phyloP scores from a whole-genome alignment of 2,888 invertebrate genomes.

The Chrysolina haemoptera region DNA sequence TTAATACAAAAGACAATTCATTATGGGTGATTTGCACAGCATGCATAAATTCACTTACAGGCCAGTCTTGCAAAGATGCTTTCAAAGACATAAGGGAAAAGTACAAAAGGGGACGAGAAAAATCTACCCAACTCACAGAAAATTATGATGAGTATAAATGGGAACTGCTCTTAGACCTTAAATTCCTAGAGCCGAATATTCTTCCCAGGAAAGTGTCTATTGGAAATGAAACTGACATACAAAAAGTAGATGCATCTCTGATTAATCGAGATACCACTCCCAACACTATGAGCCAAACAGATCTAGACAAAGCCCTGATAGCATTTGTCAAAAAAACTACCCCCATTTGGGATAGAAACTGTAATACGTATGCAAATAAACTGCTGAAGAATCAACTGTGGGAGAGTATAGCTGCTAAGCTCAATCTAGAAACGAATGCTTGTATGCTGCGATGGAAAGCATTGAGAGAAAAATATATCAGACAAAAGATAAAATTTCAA shows the following conservation, averaged over 20 bases:
- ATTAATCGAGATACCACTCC: slow-evolving; percentile 25
- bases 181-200: slow-evolving; percentile 60
- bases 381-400: slow-evolving; percentile 58
- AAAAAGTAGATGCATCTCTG: slow-evolving; percentile 33
- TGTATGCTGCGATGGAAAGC: slow-evolving; percentile 63
- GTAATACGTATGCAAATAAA: slow-evolving; percentile 59
- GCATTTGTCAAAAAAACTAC: slow-evolving; percentile 56
- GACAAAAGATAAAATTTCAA: slow-evolving; percentile 58
- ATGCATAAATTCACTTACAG: slow-evolving; percentile 44
- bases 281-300: slow-evolving; percentile 23
- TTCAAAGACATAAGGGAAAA: slow-evolving; percentile 61
- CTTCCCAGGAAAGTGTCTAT: slow-evolving; percentile 53
- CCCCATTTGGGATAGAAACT: slow-evolving; percentile 62
- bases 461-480: slow-evolving; percentile 61
- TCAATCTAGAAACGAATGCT: slow-evolving; percentile 55
- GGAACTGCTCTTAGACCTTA: slow-evolving; percentile 55
- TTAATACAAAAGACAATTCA: not conserved
- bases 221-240: slow-evolving; percentile 37
- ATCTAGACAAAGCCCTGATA: slow-evolving; percentile 54
- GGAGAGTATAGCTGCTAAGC: slow-evolving; percentile 54
- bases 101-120: slow-evolving; percentile 59
- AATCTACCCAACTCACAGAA: slow-evolving; percentile 52
- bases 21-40: too few relatives aligned
- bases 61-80: slow-evolving; percentile 55
- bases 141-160: slow-evolving; percentile 51